Percentiles rank a stretch among this genome's conserved stretches.
Evolutionary conservation across 2,888 invertebrate species (phyloP).

Genomic region (Megamerina dolium): DNA sequence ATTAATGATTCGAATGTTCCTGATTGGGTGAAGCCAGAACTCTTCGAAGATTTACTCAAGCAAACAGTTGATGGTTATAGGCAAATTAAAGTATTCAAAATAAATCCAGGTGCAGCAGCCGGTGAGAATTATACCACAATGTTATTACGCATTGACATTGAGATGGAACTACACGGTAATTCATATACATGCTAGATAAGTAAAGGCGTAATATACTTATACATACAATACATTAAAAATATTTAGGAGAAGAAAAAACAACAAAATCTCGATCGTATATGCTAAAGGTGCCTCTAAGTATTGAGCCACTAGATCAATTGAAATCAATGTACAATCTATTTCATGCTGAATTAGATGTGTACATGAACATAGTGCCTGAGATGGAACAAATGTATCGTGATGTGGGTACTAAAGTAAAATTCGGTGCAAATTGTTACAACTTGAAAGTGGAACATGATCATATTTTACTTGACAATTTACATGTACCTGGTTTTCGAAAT

Average conservation of each 20-base stretch:
- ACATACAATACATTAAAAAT: too few relatives aligned
- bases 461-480: constrained; percentile 31
- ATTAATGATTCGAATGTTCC: constrained; percentile 13
- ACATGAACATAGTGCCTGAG: constrained; percentile 18
- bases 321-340: constrained; percentile 21
- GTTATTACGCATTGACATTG: constrained; percentile 33
- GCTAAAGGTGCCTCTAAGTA: constrained; percentile 31
- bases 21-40: constrained; percentile 25
- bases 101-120: constrained; percentile 23
- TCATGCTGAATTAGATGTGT: constrained; percentile 15
- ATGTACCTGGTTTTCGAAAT: constrained; percentile 27
- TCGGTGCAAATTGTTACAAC: constrained; percentile 15
- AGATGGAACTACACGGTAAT: constrained; percentile 32
- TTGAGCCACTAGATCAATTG: constrained; percentile 16
- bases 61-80: constrained; percentile 18
- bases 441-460: constrained; percentile 9
- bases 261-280: constrained; percentile 25
- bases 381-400: constrained; percentile 23
- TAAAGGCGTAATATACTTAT: neutral
- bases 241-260: too few relatives aligned
- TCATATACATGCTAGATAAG: neutral
- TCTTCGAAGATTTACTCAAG: constrained; percentile 26
- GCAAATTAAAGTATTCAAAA: constrained; percentile 25
- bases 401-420: constrained; percentile 13
- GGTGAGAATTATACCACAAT: constrained; percentile 43